phyloP scores from a whole-genome alignment of 37 sponge, comb jelly and placozoan genomes.

The Tethya wilhelma region DNA sequence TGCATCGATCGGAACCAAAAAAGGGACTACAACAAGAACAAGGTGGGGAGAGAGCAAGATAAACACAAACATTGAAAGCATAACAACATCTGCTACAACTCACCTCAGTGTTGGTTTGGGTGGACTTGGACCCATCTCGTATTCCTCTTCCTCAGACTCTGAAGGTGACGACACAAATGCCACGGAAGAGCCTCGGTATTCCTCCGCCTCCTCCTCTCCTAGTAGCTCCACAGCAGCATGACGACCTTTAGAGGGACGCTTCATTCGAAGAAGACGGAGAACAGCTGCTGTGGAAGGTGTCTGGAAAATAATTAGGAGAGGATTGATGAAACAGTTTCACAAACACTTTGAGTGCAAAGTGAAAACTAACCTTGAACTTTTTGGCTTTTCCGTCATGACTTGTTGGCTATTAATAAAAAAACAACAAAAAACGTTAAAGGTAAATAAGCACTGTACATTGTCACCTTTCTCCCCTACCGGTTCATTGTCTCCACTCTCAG shows the following conservation, averaged over 20 bases:
- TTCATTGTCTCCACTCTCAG: conserved; percentile 68
- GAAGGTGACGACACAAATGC: conserved; percentile 61
- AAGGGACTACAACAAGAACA: conserved; percentile 38
- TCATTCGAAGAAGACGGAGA: conserved; percentile 26
- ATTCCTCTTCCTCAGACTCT: conserved; percentile 31
- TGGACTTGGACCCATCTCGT: neutral
- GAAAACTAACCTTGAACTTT: neutral
- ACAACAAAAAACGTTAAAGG: neutral
- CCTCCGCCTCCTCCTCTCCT: conserved; percentile 28
- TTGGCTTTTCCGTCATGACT: neutral
- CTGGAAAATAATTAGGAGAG: too few species aligned
- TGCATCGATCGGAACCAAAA: conserved; percentile 59
- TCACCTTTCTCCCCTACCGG: conserved; percentile 1
- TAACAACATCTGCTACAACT: neutral
- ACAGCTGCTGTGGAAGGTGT: conserved; percentile 25
- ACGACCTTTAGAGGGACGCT: neutral
- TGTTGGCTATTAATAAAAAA: neutral
- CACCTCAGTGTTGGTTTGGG: conserved; percentile 57
- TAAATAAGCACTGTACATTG: neutral
- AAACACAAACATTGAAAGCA: neutral
- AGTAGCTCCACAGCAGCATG: neutral
- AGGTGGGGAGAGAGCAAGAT: neutral
- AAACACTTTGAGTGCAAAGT: neutral
- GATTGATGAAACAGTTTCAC: neutral
- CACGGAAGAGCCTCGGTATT: conserved; percentile 38